These are phyloP conservation scores for Emydura subglobosa DNA, from an alignment of 2,113 vertebrate genomes.

Conservation along the genomic window DNA sequence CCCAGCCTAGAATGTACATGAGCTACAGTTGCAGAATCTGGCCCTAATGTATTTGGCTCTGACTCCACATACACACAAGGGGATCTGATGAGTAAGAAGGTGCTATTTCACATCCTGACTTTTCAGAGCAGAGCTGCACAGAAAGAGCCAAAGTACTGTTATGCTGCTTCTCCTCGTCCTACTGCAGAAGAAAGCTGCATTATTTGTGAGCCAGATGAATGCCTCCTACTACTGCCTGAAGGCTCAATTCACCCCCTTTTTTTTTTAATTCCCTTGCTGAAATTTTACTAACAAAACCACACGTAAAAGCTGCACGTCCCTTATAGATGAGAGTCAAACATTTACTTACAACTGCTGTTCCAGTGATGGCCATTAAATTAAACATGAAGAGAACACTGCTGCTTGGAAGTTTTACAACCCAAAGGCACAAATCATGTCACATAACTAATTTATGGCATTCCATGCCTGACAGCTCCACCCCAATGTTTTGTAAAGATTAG, in stretches of 20 bases:
- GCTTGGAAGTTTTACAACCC: slow-evolving; percentile 2
- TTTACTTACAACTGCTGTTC: slow-evolving; percentile 63
- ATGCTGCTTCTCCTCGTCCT: not conserved
- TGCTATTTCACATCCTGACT: not conserved
- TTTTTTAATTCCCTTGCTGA: not conserved
- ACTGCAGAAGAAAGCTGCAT: not conserved
- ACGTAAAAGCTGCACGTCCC: slow-evolving; percentile 23
- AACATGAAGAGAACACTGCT: slow-evolving; percentile 32
- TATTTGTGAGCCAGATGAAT: rapidly evolving
- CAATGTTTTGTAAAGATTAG: not conserved
- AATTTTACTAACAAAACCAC: not conserved
- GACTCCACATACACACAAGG: not conserved
- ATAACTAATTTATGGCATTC: slow-evolving; percentile 31
- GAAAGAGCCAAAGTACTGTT: not conserved
- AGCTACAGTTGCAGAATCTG: not conserved
- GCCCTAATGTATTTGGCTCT: not conserved
- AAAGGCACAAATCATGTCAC: slow-evolving; percentile 38
- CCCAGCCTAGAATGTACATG: not conserved
- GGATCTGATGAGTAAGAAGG: not conserved
- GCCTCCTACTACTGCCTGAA: not conserved
- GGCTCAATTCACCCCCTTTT: not conserved
- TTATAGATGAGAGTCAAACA: slow-evolving; percentile 59
- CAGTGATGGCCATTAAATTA: slow-evolving; percentile 62
- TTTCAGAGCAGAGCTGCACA: not conserved
- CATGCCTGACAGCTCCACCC: not conserved